phyloP scores from a whole-genome alignment of 2,888 invertebrate species.

The Villa cingulata region DNA sequence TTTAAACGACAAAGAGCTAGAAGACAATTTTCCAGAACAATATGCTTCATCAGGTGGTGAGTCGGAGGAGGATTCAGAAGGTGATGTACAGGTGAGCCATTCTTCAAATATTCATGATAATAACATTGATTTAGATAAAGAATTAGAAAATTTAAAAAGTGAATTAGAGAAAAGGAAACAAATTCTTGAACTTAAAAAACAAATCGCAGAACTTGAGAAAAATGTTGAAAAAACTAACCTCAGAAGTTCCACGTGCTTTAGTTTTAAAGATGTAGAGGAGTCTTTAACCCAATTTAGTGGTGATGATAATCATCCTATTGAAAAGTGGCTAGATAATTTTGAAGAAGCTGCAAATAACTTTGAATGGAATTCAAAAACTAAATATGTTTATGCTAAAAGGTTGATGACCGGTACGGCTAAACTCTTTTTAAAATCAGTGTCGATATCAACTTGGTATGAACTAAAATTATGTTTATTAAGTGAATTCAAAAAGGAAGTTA shows the following conservation, averaged over 20 bases:
- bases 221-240: too few species aligned
- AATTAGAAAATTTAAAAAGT: too few species aligned
- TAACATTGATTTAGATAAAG: too few species aligned
- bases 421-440: not conserved
- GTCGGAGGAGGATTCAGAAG: too few species aligned
- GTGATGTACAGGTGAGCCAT: too few species aligned
- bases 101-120: too few species aligned
- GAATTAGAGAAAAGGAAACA: too few species aligned
- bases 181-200: too few species aligned
- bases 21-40: too few species aligned
- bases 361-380: not conserved
- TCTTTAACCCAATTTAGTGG: not conserved
- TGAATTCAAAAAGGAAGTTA: not conserved
- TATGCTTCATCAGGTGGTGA: too few species aligned
- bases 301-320: not conserved
- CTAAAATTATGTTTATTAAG: not conserved
- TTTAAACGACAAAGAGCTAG: too few species aligned
- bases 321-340: not conserved
- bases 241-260: not conserved
- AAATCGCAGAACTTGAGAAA: too few species aligned
- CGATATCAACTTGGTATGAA: not conserved
- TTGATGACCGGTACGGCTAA: not conserved
- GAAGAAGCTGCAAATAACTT: not conserved
- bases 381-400: not conserved
- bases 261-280: not conserved